These are phyloP conservation scores for Nerophis lumbriciformis DNA, from an alignment of 2,113 vertebrate species.

Conservation along the genomic window DNA sequence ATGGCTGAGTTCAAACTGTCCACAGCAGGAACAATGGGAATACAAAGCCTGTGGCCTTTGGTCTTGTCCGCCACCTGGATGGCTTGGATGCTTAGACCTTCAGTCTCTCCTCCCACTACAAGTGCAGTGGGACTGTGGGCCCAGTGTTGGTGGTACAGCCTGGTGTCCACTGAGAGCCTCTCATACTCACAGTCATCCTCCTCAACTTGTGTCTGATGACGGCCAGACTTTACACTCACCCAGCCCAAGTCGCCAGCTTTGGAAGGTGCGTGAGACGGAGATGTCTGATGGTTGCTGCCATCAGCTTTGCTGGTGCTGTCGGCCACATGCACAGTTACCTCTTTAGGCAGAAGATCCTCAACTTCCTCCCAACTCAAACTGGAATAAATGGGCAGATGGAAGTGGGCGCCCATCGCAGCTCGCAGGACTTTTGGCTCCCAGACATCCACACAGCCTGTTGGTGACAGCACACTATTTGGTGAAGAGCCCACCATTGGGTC, in stretches of 20 bases:
- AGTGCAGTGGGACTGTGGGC: conserved; percentile 71
- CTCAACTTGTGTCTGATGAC: conserved; percentile 25
- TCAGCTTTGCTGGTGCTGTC: conserved; percentile 59
- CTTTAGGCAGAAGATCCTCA: conserved; percentile 64
- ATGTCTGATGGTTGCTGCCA: not conserved
- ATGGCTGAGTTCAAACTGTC: conserved; percentile 90
- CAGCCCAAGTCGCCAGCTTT: conserved; percentile 62
- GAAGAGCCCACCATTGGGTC: no score
- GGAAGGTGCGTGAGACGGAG: not conserved
- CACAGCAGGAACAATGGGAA: conserved; percentile 77
- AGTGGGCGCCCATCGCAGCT: conserved; percentile 93
- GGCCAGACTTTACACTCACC: conserved; percentile 48
- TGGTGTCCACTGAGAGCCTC: conserved; percentile 48
- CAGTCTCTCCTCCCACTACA: conserved; percentile 85
- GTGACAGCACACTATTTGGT: not conserved
- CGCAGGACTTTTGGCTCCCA: conserved; percentile 97
- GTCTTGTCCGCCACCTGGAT: conserved; percentile 74
- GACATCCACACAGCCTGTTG: conserved; percentile 86
- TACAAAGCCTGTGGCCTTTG: conserved; percentile 71
- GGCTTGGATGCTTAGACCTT: conserved; percentile 78
- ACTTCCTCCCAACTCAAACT: conserved; percentile 79
- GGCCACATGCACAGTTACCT: conserved; percentile 73
- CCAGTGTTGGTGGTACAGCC: conserved; percentile 78
- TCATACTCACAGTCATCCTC: conserved; percentile 52
- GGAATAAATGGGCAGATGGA: conserved; percentile 80